Percentiles rank a stretch among this genome's conserved stretches.
Conservation (phyloP, 2,797 vertebrate genomes). For the Anas georgica region DNA sequence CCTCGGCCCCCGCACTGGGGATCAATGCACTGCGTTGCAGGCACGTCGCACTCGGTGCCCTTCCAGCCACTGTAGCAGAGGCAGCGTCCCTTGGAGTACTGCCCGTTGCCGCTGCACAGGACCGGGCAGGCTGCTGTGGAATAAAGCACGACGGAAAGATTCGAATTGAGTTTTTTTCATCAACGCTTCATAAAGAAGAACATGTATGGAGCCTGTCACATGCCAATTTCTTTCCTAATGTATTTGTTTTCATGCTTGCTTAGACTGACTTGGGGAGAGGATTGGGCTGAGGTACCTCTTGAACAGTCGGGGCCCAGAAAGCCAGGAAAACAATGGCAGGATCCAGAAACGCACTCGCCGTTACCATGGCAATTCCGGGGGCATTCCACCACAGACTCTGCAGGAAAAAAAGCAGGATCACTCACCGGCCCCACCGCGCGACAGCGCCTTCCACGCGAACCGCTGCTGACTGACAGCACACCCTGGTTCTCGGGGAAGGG, state of each 20-base stretch:
- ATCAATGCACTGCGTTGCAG: slow-evolving; percentile 90
- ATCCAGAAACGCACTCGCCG: slow-evolving; percentile 95
- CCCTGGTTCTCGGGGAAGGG: neutral
- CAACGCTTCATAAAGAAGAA: neutral
- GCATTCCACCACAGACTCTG: slow-evolving; percentile 97
- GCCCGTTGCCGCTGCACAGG: slow-evolving; percentile 94
- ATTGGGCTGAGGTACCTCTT: slow-evolving; percentile 84
- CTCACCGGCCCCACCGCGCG: slow-evolving; percentile 4
- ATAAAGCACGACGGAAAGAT: slow-evolving; percentile 53
- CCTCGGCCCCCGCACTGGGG: slow-evolving; percentile 92
- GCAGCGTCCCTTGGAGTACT: slow-evolving; percentile 97
- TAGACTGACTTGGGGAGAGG: slow-evolving; percentile 36
- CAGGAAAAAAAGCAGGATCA: slow-evolving; percentile 46
- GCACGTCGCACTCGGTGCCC: slow-evolving; percentile 94
- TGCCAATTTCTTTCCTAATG: neutral
- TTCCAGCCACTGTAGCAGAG: slow-evolving; percentile 99
- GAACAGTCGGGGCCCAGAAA: slow-evolving; percentile 97
- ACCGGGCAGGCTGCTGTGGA: slow-evolving; percentile 92
- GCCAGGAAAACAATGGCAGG: slow-evolving; percentile 97
- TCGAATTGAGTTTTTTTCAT: neutral
- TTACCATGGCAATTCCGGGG: slow-evolving; percentile 97
- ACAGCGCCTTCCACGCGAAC: neutral
- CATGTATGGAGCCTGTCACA: neutral
- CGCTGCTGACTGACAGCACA: neutral
- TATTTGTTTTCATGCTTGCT: neutral